Base-by-base conservation (phyloP, 2,888 invertebrate species). In the Laspeyria flexula region DNA sequence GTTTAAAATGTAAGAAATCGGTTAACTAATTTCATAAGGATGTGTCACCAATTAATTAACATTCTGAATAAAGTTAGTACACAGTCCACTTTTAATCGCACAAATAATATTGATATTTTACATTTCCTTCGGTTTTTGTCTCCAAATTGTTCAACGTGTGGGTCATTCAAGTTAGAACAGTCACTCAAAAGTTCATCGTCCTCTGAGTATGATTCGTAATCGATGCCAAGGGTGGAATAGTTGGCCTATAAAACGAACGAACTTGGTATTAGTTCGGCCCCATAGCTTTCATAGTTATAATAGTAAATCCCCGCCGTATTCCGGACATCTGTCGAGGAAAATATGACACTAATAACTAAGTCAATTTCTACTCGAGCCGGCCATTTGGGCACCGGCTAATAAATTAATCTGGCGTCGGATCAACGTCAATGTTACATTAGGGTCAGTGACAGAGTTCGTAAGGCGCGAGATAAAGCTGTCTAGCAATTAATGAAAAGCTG, bases 401-500 rank as follows among this genome's bases (percentile, higher is more conserved):
- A 86, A 86, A 88, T 87, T 88, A 87, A 88, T 88, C 84, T 79
- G 75, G 75, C 77, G 83, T 85, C 83, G 76, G 86, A 88, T 88
- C 79, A 82, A 76, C 83, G 86, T 86, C 87, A 83, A 71, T 81
- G 81, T 65, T 71, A 76, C 79, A 79, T 80, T 77, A 82, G 73
- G 82, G 80, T 77, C 81, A 75, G 77, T 77, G 77, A 72, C 79
- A 70, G 72, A 77, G 76, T 73, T 74, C 75, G 68, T 60, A 73
- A 68, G 70, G 62, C 61, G 54, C 67, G 55, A 78, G 80, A 88
- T 86, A 83, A 85, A 79, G 75, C 77, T 78, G 78, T 74, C 77
- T 61, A 75, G 77, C 86, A 88, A 87, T 89, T 86, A 89, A 89
- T 85, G 86, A 84, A 86, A 83, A 84, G 86, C 86, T 85, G 86